Evolutionary conservation across 2,113 vertebrate species (phyloP).

Genomic region (Leptobrachium ailaonicum): DNA sequence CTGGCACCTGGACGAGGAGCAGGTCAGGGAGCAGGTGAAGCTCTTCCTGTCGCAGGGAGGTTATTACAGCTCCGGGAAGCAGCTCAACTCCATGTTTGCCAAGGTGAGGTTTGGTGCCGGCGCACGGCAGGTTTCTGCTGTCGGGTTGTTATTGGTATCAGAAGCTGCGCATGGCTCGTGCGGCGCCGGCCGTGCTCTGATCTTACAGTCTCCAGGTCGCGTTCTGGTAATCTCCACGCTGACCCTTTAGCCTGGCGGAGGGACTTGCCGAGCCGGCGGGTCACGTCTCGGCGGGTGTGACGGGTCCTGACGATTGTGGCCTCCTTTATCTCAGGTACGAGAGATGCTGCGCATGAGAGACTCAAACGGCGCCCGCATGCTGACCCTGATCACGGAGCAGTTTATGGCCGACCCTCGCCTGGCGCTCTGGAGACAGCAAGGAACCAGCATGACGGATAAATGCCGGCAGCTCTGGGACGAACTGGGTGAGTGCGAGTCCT

Average conservation of each 20-base stretch:
- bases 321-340: conserved; percentile 75
- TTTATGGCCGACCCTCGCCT: conserved; percentile 97
- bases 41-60: conserved; percentile 97
- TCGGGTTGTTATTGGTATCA: no score
- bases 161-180: no score
- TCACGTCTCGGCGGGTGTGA: no score
- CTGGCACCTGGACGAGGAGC: conserved; percentile 98
- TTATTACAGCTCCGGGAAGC: conserved; percentile 96
- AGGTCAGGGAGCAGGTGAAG: conserved; percentile 97
- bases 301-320: neutral
- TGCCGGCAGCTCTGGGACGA: conserved; percentile 98
- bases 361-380: conserved; percentile 95
- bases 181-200: no score
- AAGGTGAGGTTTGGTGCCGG: conserved; percentile 72
- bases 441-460: conserved; percentile 96
- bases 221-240: no score
- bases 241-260: no score
- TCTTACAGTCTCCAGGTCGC: no score
- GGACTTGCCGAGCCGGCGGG: no score
- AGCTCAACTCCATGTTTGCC: conserved; percentile 98
- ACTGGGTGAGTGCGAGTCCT: conserved; percentile 68
- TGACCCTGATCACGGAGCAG: conserved; percentile 95
- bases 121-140: no score
- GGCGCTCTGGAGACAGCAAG: conserved; percentile 96
- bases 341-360: conserved; percentile 98